Evolutionary conservation across 2,888 invertebrate genomes (phyloP).

Genomic region (Mylabris sibirica): DNA sequence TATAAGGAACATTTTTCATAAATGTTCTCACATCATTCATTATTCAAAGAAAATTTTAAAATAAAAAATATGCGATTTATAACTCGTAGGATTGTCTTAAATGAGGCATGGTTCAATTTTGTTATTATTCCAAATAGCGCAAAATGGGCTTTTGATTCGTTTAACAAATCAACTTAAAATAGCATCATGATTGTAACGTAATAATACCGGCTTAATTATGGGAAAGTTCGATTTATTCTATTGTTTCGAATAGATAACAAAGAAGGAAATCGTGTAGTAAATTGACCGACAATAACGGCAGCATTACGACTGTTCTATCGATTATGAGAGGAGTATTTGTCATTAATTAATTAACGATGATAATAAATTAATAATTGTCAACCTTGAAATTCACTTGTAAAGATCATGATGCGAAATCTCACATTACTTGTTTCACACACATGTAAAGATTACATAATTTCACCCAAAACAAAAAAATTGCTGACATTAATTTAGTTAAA

Average conservation of each 20-base stretch:
- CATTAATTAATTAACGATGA: not conserved
- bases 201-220: conserved; percentile 20
- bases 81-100: not conserved
- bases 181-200: conserved; percentile 9
- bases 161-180: not conserved
- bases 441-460: not conserved
- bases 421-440: not conserved
- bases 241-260: conserved; percentile 2
- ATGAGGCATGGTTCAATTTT: not conserved
- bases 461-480: not conserved
- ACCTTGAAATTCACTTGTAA: not conserved
- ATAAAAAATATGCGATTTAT: not conserved
- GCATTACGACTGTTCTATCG: not conserved
- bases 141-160: not conserved
- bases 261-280: not conserved
- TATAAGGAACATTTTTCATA: not conserved
- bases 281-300: not conserved
- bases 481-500: not conserved
- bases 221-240: conserved; percentile 21
- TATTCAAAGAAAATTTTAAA: not conserved
- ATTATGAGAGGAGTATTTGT: not conserved
- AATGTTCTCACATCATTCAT: conserved; percentile 12
- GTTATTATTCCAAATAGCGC: not conserved
- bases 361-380: not conserved
- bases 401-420: not conserved